Conservation (phyloP, 2,113 vertebrate species). For the Formicarius rufipectus region DNA sequence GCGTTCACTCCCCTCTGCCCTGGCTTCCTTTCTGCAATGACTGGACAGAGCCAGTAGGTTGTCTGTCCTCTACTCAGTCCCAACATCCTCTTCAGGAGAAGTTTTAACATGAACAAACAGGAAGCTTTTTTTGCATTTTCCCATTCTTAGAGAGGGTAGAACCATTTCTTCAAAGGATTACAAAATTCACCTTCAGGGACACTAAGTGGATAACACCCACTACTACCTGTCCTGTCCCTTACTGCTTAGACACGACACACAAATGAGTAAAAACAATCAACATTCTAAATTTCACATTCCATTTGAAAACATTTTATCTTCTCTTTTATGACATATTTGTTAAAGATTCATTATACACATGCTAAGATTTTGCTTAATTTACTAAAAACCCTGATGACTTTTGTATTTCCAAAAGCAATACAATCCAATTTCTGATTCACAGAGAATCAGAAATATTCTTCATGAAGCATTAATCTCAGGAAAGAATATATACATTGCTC, state of each 20-base stretch:
- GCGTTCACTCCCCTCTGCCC: background rate
- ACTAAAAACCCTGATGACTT: background rate
- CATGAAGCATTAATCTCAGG: background rate
- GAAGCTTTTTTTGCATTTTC: background rate
- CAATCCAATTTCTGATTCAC: background rate
- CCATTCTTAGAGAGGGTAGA: background rate
- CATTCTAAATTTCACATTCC: background rate
- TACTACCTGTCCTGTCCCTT: background rate
- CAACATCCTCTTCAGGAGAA: background rate
- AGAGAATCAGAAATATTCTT: background rate
- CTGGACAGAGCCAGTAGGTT: background rate
- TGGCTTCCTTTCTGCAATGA: background rate
- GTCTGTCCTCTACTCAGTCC: background rate
- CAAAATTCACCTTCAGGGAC: background rate
- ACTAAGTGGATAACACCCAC: background rate
- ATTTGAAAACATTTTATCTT: background rate
- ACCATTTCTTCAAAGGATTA: background rate
- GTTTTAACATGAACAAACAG: background rate
- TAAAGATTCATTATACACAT: background rate
- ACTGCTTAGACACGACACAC: background rate
- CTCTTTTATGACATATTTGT: background rate
- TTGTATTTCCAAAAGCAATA: background rate
- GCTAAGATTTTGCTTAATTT: background rate
- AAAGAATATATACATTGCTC: background rate
- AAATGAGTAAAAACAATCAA: background rate